These are phyloP conservation scores for Acrossocheilus wenchowensis DNA, from an alignment of 2,797 vertebrate species.

Conservation along the genomic window DNA sequence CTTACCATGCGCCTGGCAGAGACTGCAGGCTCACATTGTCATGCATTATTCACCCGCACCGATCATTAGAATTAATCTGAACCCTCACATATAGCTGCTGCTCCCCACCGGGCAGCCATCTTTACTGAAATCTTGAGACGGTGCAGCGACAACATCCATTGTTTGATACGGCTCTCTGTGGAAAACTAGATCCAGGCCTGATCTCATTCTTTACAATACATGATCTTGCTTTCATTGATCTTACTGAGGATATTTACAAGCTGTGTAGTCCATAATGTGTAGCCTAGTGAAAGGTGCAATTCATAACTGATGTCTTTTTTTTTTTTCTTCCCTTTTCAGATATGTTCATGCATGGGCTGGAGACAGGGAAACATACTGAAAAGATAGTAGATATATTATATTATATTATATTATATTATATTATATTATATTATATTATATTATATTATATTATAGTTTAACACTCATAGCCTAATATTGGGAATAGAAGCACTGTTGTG, in stretches of 20 bases:
- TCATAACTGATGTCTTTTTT: not conserved
- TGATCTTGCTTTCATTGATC: slow-evolving; percentile 7
- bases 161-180: not conserved
- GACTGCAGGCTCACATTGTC: slow-evolving; percentile 26
- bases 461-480: not conserved
- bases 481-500: not conserved
- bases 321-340: not conserved
- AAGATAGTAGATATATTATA: not conserved
- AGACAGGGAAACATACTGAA: not conserved
- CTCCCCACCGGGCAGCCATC: slow-evolving; percentile 29
- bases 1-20: slow-evolving; percentile 31
- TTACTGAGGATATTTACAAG: slow-evolving; percentile 10
- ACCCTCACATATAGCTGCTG: slow-evolving; percentile 6
- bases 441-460: not conserved
- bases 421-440: not conserved
- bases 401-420: not conserved
- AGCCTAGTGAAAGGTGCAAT: not conserved
- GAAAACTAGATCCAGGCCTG: slow-evolving; percentile 9
- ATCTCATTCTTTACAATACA: slow-evolving; percentile 10
- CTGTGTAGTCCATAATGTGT: not conserved
- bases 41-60: slow-evolving; percentile 40
- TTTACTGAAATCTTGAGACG: slow-evolving; percentile 40
- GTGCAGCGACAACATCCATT: not conserved
- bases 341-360: not conserved
- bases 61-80: slow-evolving; percentile 39